These are phyloP conservation scores for Florisuga fusca DNA, from an alignment of 2,797 vertebrate genomes.

Conservation along the genomic window DNA sequence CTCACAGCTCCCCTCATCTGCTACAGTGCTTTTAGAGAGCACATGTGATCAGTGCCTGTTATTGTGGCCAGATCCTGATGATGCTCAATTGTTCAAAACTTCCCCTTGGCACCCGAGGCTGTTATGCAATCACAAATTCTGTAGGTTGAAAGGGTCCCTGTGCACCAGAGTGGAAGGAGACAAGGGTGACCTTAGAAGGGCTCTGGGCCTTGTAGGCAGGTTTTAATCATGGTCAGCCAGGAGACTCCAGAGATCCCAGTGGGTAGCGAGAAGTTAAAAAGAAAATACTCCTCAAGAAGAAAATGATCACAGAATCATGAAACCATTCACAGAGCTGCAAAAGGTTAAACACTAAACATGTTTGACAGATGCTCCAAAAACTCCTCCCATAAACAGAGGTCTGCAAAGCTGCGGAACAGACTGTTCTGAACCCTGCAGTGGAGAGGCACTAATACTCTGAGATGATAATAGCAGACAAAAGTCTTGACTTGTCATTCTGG, in stretches of 20 bases:
- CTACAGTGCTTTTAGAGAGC: constrained; percentile 13
- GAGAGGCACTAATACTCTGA: not conserved
- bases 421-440: not conserved
- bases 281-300: not conserved
- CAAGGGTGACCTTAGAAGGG: not conserved
- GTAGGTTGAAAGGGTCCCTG: constrained; percentile 25
- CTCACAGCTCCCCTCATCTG: constrained; percentile 32
- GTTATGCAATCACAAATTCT: constrained; percentile 47
- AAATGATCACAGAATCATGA: not conserved
- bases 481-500: constrained; percentile 6
- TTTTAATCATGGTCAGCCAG: not conserved
- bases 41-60: constrained; percentile 49
- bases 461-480: constrained; percentile 19
- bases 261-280: not conserved
- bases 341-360: constrained; percentile 34
- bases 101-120: constrained; percentile 42
- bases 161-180: not conserved
- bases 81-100: constrained; percentile 53
- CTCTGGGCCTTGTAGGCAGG: not conserved
- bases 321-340: not conserved
- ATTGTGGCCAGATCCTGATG: constrained; percentile 59
- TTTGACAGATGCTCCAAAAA: constrained; percentile 46
- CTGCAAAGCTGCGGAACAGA: constrained; percentile 33
- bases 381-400: constrained; percentile 10
- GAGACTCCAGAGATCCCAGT: not conserved